These are phyloP conservation scores for Centroberyx gerrardi DNA, from an alignment of 2,797 vertebrate genomes.

Conservation along the genomic window DNA sequence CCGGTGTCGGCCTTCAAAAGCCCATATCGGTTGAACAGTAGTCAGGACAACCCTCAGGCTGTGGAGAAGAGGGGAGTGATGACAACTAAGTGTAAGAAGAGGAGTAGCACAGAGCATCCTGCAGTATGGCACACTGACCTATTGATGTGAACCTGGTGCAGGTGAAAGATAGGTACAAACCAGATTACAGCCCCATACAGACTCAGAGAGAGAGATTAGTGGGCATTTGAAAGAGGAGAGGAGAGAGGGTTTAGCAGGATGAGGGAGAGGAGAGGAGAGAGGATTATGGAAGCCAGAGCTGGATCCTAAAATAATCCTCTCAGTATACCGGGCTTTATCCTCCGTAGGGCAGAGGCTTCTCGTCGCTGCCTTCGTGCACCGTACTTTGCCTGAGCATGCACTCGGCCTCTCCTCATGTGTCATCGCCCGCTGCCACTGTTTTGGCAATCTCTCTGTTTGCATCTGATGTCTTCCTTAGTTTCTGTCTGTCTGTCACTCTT, in stretches of 20 bases:
- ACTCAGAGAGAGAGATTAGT: conserved; percentile 79
- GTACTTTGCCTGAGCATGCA: conserved; percentile 33
- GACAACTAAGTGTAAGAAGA: not conserved
- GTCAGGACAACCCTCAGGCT: not conserved
- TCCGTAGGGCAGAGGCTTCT: conserved; percentile 51
- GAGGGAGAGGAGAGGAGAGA: conserved; percentile 79
- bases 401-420: conserved; percentile 1
- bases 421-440: conserved; percentile 1
- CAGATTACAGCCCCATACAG: conserved; percentile 78
- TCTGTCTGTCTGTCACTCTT: conserved; percentile 7
- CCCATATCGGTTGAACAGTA: not conserved
- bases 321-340: conserved; percentile 76
- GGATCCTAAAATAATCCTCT: conserved; percentile 88
- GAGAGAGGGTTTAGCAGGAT: conserved; percentile 83
- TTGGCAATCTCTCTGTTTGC: not conserved
- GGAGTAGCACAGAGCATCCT: conserved; percentile 1
- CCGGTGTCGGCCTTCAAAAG: not conserved
- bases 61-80: not conserved
- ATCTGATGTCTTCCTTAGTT: conserved; percentile 30
- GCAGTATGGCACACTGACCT: conserved; percentile 68
- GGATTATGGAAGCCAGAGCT: conserved; percentile 84
- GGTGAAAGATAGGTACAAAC: conserved; percentile 76
- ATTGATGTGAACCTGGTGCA: conserved; percentile 64
- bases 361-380: conserved; percentile 24
- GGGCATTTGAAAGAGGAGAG: conserved; percentile 82